phyloP scores from a whole-genome alignment of 1,140 invertebrate genomes.

The Drosophila fuyamai region DNA sequence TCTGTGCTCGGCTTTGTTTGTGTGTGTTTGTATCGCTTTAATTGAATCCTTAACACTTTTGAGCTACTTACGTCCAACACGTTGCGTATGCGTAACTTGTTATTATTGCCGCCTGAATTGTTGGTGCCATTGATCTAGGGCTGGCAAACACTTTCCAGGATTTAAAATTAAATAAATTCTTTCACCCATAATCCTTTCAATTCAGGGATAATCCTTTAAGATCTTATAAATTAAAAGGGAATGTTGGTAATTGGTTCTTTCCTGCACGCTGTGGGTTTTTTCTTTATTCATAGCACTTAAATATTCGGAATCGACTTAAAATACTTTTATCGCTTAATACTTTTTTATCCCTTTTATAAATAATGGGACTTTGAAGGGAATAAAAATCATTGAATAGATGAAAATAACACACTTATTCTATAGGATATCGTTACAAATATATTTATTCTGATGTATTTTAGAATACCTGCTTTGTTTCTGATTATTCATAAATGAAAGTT shows the following conservation, averaged over 20 bases:
- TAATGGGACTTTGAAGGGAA: too few relatives aligned
- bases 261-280: too few relatives aligned
- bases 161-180: conserved; percentile 24
- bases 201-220: conserved; percentile 2
- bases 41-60: conserved; percentile 83
- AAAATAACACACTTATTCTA: too few relatives aligned
- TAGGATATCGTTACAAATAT: too few relatives aligned
- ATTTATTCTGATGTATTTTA: too few relatives aligned
- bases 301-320: too few relatives aligned
- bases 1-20: conserved; percentile 22
- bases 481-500: too few relatives aligned
- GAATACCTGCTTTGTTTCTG: too few relatives aligned
- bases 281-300: too few relatives aligned
- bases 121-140: conserved; percentile 49
- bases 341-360: too few relatives aligned
- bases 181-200: neutral
- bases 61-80: conserved; percentile 80
- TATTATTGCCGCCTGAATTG: conserved; percentile 55
- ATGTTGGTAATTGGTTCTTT: neutral
- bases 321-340: too few relatives aligned
- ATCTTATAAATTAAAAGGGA: neutral
- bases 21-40: conserved; percentile 77
- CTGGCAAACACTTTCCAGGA: conserved; percentile 20
- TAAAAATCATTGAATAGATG: too few relatives aligned
- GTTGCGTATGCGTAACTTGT: conserved; percentile 79